Conservation (phyloP, 2,888 invertebrate genomes). For the Thymelicus sylvestris region DNA sequence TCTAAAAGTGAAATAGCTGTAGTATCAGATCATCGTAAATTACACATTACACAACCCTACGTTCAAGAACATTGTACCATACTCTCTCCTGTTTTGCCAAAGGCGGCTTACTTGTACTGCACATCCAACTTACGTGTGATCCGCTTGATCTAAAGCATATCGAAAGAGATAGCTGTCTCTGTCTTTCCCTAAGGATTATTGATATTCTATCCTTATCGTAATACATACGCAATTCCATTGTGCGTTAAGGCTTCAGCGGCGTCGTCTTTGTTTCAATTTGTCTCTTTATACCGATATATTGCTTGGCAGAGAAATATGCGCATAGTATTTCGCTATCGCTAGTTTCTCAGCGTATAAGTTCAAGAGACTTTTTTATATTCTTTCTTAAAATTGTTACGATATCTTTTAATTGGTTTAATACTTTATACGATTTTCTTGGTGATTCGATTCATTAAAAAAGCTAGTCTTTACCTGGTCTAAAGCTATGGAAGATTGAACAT, state of each 20-base stretch:
- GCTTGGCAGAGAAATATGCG: conserved; percentile 16
- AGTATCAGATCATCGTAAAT: neutral
- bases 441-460: neutral
- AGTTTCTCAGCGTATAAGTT: neutral
- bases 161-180: conserved; percentile 22
- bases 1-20: no score
- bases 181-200: neutral
- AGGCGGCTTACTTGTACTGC: conserved; percentile 33
- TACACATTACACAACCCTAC: conserved; percentile 24
- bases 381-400: no score
- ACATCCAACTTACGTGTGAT: conserved; percentile 37
- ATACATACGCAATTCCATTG: conserved; percentile 25
- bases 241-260: conserved; percentile 22
- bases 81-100: conserved; percentile 35
- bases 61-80: conserved; percentile 22
- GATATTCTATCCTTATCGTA: conserved; percentile 20
- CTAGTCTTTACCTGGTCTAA: no score
- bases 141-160: conserved; percentile 26
- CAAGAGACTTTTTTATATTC: no score
- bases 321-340: conserved; percentile 13
- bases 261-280: conserved; percentile 37
- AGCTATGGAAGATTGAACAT: no score
- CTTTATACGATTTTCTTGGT: neutral
- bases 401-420: neutral
- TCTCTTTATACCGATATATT: conserved; percentile 37